Base-by-base conservation (phyloP, 2,888 invertebrate species). In the Hyles lineata region DNA sequence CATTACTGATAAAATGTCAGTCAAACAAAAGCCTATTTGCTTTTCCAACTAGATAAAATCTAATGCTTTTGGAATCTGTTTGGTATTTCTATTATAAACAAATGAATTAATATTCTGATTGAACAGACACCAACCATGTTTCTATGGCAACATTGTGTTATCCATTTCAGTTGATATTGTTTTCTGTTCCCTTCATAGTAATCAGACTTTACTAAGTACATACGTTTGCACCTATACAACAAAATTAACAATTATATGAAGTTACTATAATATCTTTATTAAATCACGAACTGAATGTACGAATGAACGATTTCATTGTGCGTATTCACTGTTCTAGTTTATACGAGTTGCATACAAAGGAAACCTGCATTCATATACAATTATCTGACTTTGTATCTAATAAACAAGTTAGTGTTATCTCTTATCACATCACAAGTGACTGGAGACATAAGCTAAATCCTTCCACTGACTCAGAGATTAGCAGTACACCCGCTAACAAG, bases 381-480 rank as follows among this genome's bases (percentile, higher is more conserved):
- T 50, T 15, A 11, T 23, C 11, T 50, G 23, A 67, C n/a, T 35
- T 6, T 50, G 43, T 67, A 55, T 55, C 7, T 19, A 23, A 50
- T 67, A 23, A 43, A 43, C 43, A 15, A 3, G 32, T 50, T 11
- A 23, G 1, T 67, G 5, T 50, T 43, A 50, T 67, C 67, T 67
- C 23, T 50, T 50, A 67, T 50, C 67, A 67, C 23, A 23, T 32
- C n/a, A 23, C 8, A 67, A 43, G 43, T 50, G 17, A 67, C 32
- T 62, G 43, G n/a, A 15, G 67, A 50, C 67, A 23, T 15, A 15
- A 43, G 21, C 63, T 67, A 67, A 63, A 63, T 63, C 35, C 50
- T 17, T 62, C 62, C n/a, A 62, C 23, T 67, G 67, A 67, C 23
- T 67, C 67, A 67, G 67, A 43, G 50, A 43, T 50, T 62, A 23